Evolutionary conservation across 2,113 vertebrate genomes (phyloP).

Genomic region (Microcebus lehilahytsara): DNA sequence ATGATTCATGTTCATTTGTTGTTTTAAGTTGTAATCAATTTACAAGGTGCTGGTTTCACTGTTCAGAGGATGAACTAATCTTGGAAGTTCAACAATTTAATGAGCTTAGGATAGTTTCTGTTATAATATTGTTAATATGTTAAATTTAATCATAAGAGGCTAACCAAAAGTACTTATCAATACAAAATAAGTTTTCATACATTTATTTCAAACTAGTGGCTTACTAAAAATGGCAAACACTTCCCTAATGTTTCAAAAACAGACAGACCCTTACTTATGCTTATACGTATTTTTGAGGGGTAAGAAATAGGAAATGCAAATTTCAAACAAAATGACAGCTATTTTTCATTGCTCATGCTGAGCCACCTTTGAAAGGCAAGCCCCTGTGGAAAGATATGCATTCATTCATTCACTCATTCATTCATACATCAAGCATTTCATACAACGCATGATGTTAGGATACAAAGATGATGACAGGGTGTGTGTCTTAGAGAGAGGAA

Average conservation of each 20-base stretch:
- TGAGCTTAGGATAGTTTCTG: constrained; percentile 8
- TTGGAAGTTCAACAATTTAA: constrained; percentile 5
- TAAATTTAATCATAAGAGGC: neutral
- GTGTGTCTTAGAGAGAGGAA: neutral
- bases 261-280: neutral
- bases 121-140: neutral
- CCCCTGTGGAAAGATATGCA: neutral
- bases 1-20: neutral
- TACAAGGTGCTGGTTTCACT: neutral
- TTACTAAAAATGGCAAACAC: neutral
- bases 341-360: neutral
- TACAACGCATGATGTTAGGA: neutral
- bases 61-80: neutral
- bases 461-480: neutral
- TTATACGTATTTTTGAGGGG: neutral
- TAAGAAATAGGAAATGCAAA: neutral
- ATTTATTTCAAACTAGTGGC: constrained; percentile 6
- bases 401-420: neutral
- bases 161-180: neutral
- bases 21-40: constrained; percentile 26
- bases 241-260: neutral
- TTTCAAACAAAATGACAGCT: constrained; percentile 1
- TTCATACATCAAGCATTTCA: neutral
- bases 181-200: constrained; percentile 1
- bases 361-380: neutral